Base-by-base conservation (phyloP, 2,888 invertebrate genomes). In the Thymelicus sylvestris region DNA sequence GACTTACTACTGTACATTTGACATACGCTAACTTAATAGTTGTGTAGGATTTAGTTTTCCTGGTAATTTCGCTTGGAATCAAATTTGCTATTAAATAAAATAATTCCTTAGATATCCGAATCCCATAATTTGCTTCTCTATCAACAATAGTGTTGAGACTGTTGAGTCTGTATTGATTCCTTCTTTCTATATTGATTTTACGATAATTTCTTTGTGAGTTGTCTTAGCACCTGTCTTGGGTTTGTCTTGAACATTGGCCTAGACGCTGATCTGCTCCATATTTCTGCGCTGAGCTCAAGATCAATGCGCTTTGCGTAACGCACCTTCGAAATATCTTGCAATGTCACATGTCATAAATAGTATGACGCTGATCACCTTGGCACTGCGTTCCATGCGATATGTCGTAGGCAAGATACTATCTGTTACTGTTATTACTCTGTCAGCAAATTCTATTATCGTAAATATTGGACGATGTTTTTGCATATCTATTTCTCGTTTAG, bases 301-400 rank as follows among this genome's bases (percentile, higher is more conserved):
- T 38, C 55, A 55, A 19, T 38, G 41, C 10, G 39, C 50, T 63
- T 55, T 55, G 52, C 62, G 38, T 62, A 68, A 68, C 62, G 48
- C 63, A 13, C 55, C 62, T 52, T 62, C 31, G 52, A 62, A 68
- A 62, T 67, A 61, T 55, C 10, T 6, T 44, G 62, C 67, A 68
- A 68, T 68, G 67, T 55, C 67, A 52, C 61, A 62, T 63, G 67
- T 69, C 69, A 69, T 69, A 64, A 59, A 59, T 48, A 55, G 57
- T 64, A 59, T 69, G 69, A 69, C 69, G 55, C 5, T 31, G 62
- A 52, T 64, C 55, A 63, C 68, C 69, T 69, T 64, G 69, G 69
- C 69, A 69, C 38, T 69, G 68, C 47, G 44, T 57, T 15, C 48
- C 13, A 6, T 48, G 38, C 31, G 44, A 39, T 63, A 68, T 57